These are phyloP conservation scores for Cepaea hortensis DNA, from an alignment of 2,888 invertebrate genomes.

Conservation along the genomic window DNA sequence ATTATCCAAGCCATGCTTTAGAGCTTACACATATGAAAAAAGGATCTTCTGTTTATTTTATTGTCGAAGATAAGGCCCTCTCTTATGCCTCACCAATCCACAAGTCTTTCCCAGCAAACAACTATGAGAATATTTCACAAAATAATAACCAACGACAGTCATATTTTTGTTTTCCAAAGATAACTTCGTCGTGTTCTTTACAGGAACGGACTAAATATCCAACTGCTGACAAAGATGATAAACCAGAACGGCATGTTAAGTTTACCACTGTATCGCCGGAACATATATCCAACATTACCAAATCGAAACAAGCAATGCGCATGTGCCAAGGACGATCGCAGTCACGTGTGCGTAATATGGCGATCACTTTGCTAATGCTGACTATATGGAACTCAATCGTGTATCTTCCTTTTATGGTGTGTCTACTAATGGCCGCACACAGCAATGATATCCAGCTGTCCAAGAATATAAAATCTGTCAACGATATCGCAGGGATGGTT, in stretches of 20 bases:
- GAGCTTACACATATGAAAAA: neutral
- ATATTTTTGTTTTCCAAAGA: neutral
- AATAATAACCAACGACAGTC: neutral
- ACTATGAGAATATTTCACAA: neutral
- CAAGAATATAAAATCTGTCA: neutral
- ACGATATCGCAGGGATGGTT: neutral
- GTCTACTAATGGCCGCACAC: slow-evolving; percentile 8
- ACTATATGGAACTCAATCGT: slow-evolving; percentile 25
- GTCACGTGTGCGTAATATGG: slow-evolving; percentile 15
- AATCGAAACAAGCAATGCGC: neutral
- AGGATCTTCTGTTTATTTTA: neutral
- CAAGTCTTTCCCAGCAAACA: neutral
- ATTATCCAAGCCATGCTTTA: neutral
- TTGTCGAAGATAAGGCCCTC: neutral
- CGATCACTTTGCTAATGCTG: slow-evolving; percentile 12
- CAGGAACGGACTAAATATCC: neutral
- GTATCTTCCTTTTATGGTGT: slow-evolving; percentile 23
- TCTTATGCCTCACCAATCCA: neutral
- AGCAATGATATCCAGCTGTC: neutral
- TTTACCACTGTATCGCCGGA: neutral
- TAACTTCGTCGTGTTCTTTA: too few species aligned
- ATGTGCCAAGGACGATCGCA: neutral
- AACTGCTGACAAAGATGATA: neutral
- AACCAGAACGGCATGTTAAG: neutral
- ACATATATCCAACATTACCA: neutral